Evolutionary conservation across 1,140 invertebrate species (phyloP).

Genomic region (Phortica variegata): DNA sequence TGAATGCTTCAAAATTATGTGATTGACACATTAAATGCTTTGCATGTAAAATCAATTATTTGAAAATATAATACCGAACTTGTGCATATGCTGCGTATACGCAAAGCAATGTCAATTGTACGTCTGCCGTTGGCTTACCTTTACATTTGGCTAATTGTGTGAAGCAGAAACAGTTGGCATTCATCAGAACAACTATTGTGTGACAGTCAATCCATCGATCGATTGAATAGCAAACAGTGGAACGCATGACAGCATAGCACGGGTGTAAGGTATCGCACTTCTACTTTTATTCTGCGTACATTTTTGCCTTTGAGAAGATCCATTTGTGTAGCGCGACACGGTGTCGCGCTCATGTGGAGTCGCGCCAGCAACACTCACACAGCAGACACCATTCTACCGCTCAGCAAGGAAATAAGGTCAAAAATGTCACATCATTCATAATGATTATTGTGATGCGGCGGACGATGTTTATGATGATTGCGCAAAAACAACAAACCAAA

Average conservation of each 20-base stretch:
- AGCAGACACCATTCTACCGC: too few relatives aligned
- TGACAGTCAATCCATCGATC: background rate
- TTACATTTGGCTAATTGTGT: too few relatives aligned
- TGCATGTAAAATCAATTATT: conserved; percentile 36
- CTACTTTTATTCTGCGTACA: too few relatives aligned
- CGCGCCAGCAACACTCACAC: conserved; percentile 8
- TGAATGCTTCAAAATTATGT: conserved; percentile 19
- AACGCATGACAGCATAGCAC: too few relatives aligned
- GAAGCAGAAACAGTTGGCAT: conserved; percentile 33
- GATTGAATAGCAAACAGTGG: too few relatives aligned
- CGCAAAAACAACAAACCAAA: conserved; percentile 24
- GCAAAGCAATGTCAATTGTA: too few relatives aligned
- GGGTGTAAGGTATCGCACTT: too few relatives aligned
- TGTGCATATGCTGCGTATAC: background rate
- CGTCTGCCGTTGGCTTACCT: too few relatives aligned
- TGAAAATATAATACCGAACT: too few relatives aligned
- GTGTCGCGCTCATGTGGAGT: background rate
- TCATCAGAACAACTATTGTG: conserved; percentile 18
- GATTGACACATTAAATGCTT: conserved; percentile 17
- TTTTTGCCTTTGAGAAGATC: conserved; percentile 17
- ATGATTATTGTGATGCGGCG: conserved; percentile 47
- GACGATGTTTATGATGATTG: conserved; percentile 7
- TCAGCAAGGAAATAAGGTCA: conserved; percentile 42
- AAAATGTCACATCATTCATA: conserved; percentile 56
- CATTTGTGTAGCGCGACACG: conserved; percentile 5